These are phyloP conservation scores for Etheostoma cragini DNA, from an alignment of 2,113 vertebrate genomes.

Conservation along the genomic window DNA sequence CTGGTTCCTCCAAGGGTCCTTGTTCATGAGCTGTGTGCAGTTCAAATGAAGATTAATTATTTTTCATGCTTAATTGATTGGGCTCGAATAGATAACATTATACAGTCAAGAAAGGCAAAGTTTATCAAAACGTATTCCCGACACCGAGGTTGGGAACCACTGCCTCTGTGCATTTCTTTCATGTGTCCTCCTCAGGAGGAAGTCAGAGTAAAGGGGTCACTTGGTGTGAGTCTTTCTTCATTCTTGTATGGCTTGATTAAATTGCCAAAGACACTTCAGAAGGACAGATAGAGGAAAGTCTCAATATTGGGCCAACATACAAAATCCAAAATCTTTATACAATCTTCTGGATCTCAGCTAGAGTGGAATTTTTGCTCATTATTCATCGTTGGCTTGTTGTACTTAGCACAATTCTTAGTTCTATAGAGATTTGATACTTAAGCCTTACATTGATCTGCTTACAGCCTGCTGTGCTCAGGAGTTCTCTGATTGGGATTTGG, in stretches of 20 bases:
- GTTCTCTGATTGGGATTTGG: constrained; percentile 61
- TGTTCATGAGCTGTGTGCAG: background rate
- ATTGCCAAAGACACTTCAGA: constrained; percentile 20
- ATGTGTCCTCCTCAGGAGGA: background rate
- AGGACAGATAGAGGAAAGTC: constrained; percentile 13
- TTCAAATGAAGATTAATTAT: background rate
- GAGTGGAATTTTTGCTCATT: constrained; percentile 30
- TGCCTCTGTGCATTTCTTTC: background rate
- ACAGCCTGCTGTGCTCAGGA: constrained; percentile 36
- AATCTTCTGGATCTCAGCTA: constrained; percentile 7
- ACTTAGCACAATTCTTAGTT: constrained; percentile 34
- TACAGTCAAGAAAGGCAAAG: background rate
- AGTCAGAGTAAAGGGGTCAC: background rate
- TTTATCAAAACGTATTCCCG: background rate
- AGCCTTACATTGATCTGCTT: constrained; percentile 68
- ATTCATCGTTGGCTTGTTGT: constrained; percentile 32
- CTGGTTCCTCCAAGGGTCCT: background rate
- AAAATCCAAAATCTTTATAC: constrained; percentile 2
- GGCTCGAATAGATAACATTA: background rate
- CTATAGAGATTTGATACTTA: constrained; percentile 55
- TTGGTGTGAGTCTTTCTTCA: background rate
- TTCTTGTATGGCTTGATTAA: background rate
- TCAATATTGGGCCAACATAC: background rate
- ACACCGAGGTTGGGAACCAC: background rate
- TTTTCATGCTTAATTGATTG: background rate